Evolutionary conservation across 2,797 vertebrate species (phyloP).

Genomic region (Simalia tracyae): DNA sequence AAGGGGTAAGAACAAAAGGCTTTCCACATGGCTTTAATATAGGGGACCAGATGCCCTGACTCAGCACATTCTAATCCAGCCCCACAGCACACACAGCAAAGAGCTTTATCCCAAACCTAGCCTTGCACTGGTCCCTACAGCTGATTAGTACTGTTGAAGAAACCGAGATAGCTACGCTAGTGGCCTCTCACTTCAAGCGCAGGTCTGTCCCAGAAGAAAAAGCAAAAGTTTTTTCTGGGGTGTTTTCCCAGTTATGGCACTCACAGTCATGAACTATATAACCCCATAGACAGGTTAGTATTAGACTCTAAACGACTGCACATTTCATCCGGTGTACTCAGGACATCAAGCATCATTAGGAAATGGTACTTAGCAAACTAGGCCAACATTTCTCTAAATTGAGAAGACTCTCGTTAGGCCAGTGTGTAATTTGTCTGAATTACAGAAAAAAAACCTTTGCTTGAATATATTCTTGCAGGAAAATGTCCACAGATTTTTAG

Average conservation of each 20-base stretch:
- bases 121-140: neutral
- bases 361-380: neutral
- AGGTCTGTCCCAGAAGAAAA: neutral
- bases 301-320: slow-evolving; percentile 16
- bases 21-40: slow-evolving; percentile 61
- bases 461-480: slow-evolving; percentile 5
- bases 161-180: neutral
- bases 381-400: neutral
- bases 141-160: neutral
- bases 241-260: neutral
- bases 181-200: neutral
- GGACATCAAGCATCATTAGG: slow-evolving; percentile 33
- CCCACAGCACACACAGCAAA: neutral
- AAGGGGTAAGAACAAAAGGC: slow-evolving; percentile 53
- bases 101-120: neutral
- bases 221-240: neutral
- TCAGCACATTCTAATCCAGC: slow-evolving; percentile 22
- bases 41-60: slow-evolving; percentile 29
- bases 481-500: neutral
- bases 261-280: neutral
- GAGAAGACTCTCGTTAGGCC: neutral
- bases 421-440: slow-evolving; percentile 30
- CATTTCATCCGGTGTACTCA: slow-evolving; percentile 38
- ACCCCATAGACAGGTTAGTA: slow-evolving; percentile 11
- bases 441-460: slow-evolving; percentile 9